These are phyloP conservation scores for Amphipyra berbera DNA, from an alignment of 2,888 invertebrate genomes.

Conservation along the genomic window DNA sequence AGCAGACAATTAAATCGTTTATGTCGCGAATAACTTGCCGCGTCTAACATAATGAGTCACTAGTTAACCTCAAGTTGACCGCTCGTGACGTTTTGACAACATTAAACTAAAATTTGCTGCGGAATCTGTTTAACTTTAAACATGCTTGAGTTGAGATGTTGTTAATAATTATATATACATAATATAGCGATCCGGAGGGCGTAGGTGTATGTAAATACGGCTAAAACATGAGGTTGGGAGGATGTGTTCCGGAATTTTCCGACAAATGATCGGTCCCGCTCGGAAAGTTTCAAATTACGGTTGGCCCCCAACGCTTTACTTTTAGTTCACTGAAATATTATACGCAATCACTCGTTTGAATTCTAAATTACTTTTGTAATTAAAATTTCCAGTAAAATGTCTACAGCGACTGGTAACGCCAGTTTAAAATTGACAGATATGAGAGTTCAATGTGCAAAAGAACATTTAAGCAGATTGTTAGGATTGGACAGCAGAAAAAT, in stretches of 20 bases:
- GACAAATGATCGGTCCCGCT: slow-evolving; percentile 73
- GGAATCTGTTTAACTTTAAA: slow-evolving; percentile 9
- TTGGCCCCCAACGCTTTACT: slow-evolving; percentile 60
- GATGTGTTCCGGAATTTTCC: slow-evolving; percentile 71
- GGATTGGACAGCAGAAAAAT: slow-evolving; percentile 78
- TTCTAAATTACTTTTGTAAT: slow-evolving; percentile 69
- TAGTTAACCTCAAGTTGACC: slow-evolving; percentile 22
- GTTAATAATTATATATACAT: slow-evolving; percentile 6
- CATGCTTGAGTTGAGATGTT: neutral
- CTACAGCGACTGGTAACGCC: slow-evolving; percentile 31
- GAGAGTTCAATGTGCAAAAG: slow-evolving; percentile 55
- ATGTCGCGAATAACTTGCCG: slow-evolving; percentile 10
- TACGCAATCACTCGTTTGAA: slow-evolving; percentile 65
- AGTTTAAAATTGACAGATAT: slow-evolving; percentile 63
- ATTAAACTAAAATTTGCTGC: slow-evolving; percentile 25
- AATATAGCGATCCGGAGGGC: slow-evolving; percentile 15
- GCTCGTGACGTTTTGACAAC: slow-evolving; percentile 45
- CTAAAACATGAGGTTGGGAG: slow-evolving; percentile 63
- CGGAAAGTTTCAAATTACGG: slow-evolving; percentile 75
- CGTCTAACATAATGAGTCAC: slow-evolving; percentile 21
- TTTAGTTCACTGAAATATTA: slow-evolving; percentile 71
- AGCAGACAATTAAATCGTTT: slow-evolving; percentile 23
- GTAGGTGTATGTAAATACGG: slow-evolving; percentile 64
- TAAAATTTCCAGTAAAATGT: slow-evolving; percentile 61
- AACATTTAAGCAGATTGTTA: slow-evolving; percentile 65